Evolutionary conservation across 2,888 invertebrate species (phyloP), one percentile per base, ranked within the genome.

Genomic region (Coelinius sp.): DNA sequence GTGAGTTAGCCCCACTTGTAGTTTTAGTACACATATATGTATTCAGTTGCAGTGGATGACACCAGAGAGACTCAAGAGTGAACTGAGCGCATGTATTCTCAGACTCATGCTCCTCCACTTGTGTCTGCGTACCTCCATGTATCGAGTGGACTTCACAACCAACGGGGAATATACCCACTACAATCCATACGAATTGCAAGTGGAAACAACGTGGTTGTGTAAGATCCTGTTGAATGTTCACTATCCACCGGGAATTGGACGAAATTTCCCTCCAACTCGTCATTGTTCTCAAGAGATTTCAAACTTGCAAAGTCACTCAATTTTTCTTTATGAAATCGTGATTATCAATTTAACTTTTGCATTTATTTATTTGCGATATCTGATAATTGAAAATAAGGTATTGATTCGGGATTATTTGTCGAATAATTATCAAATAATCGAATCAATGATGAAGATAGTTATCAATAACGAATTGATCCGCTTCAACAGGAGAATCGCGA

Each of bases 171-270:
- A 59, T 59, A 59, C 31, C 59, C 31, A 35, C 41, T 63, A 63
- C 59, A 10, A 59, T 63, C 25, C 63, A 22, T 63, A 41, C 44
- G 41, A 38, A 63, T 63, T 63, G 41, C 63, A 41, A 31, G 24
- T 41, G 38, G 41, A 41, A 63, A 63, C 63, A 63, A 38, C 38
- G 63, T 63, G 63, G 63, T 63, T 63, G 41, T 24, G 63, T 63
- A 63, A 63, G 63, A 63, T 63, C 63, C 63, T 63, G 63, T 63
- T 63, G 63, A 63, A 63, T 41, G 38, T 63, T 63, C 24, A 63
- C 22, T 25, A 17, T 63, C 63, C 24, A 38, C 63, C 7, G 63
- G 41, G 63, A 63, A 63, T 63, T 25, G 22, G 24, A 63, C 38
- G 24, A 63, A 63, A 41, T 63, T 63, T 41, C 38, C 63, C 63